phyloP scores from a whole-genome alignment of 2,113 vertebrate species.

The Gopherus flavomarginatus region DNA sequence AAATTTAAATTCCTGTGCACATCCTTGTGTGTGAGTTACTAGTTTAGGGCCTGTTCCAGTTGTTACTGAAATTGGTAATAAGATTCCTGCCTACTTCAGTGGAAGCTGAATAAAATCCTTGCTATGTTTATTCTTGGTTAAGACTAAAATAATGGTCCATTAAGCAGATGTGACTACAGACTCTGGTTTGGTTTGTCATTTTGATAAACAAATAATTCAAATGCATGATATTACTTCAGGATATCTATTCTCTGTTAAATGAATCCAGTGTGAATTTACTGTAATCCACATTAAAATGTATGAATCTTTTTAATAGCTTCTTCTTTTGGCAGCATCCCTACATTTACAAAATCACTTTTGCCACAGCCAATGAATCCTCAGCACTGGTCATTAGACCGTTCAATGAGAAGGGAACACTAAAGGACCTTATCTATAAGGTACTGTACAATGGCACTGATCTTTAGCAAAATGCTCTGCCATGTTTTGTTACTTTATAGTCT shows the following conservation, averaged over 20 bases:
- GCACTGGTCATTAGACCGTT: slow-evolving; percentile 92
- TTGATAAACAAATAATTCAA: neutral
- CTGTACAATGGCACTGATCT: neutral
- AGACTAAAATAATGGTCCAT: neutral
- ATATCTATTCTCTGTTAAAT: neutral
- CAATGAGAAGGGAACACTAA: slow-evolving; percentile 93
- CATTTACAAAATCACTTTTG: slow-evolving; percentile 90
- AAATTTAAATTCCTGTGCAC: neutral
- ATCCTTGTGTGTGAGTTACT: neutral
- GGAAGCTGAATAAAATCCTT: neutral
- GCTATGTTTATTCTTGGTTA: neutral
- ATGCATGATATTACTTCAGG: neutral
- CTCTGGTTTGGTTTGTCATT: slow-evolving; percentile 7
- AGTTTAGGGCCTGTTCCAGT: neutral
- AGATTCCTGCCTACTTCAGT: neutral
- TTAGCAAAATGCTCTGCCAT: neutral
- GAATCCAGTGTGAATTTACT: neutral
- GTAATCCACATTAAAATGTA: neutral
- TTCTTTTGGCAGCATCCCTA: slow-evolving; percentile 88
- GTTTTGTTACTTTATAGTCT: neutral
- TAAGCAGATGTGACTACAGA: neutral
- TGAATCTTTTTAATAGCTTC: slow-evolving; percentile 49
- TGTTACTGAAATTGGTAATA: neutral
- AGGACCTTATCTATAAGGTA: slow-evolving; percentile 98
- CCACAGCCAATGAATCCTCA: slow-evolving; percentile 91